Evolutionary conservation across 2,797 vertebrate genomes (phyloP).

Genomic region (Tapirus indicus): DNA sequence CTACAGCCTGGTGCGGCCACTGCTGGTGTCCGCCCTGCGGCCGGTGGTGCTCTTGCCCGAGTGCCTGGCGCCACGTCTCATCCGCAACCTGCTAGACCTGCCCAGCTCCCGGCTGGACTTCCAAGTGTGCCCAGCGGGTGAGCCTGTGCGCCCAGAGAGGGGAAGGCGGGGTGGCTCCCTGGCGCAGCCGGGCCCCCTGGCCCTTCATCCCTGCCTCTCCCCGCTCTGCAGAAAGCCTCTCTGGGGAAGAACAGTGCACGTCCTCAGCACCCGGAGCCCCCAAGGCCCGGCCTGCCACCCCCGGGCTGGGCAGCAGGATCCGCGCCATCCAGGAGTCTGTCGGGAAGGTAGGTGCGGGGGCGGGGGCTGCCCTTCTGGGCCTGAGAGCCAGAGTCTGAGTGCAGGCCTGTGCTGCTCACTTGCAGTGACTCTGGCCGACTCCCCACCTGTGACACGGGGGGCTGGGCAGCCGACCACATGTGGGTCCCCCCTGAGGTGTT

Average conservation of each 20-base stretch:
- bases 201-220: neutral
- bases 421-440: neutral
- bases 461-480: neutral
- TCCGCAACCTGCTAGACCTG: conserved; percentile 93
- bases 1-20: conserved; percentile 93
- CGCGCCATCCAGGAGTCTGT: conserved; percentile 84
- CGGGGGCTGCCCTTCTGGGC: neutral
- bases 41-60: conserved; percentile 94
- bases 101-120: conserved; percentile 89
- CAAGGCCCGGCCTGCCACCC: conserved; percentile 59
- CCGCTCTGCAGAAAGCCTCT: conserved; percentile 83
- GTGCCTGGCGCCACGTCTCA: conserved; percentile 92
- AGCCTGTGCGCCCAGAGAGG: neutral
- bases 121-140: conserved; percentile 86
- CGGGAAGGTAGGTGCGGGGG: conserved; percentile 84
- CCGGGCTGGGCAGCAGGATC: conserved; percentile 74
- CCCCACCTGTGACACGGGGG: neutral
- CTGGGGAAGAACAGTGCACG: conserved; percentile 64
- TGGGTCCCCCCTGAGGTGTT: neutral
- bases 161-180: rapidly evolving
- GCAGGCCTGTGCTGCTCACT: neutral
- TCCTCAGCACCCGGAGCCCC: conserved; percentile 63
- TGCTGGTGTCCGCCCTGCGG: conserved; percentile 89
- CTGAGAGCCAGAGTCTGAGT: neutral
- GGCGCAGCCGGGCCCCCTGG: neutral